Conservation (phyloP, 2,113 vertebrate genomes). For the Azemiops feae region DNA sequence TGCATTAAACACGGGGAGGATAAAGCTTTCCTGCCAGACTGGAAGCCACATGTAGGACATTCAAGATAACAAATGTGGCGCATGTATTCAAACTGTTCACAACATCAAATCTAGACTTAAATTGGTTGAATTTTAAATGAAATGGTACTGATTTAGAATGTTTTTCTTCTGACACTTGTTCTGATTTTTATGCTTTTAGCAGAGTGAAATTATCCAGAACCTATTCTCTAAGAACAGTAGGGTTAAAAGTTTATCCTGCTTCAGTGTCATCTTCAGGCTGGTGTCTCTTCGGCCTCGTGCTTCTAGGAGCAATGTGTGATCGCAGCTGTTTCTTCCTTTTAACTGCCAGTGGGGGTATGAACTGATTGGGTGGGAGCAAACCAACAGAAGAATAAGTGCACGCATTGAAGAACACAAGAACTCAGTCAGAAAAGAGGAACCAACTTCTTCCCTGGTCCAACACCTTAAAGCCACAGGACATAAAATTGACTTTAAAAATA, state of each 20-base stretch:
- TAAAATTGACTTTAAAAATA: too few relatives aligned
- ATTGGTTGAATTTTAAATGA: constrained; percentile 72
- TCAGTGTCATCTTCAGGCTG: too few relatives aligned
- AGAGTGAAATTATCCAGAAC: constrained; percentile 60
- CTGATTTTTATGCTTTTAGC: constrained; percentile 53
- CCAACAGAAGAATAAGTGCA: too few relatives aligned
- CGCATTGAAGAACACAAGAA: too few relatives aligned
- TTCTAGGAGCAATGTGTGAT: too few relatives aligned
- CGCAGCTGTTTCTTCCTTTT: too few relatives aligned
- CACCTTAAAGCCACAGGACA: too few relatives aligned
- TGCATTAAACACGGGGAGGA: constrained; percentile 8
- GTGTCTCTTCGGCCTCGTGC: too few relatives aligned
- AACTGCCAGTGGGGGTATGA: too few relatives aligned
- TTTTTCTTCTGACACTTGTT: constrained; percentile 69
- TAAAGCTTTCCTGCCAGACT: background rate
- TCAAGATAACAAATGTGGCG: background rate
- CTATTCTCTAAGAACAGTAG: constrained; percentile 53
- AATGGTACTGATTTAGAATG: constrained; percentile 57
- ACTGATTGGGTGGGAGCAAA: too few relatives aligned
- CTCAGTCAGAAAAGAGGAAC: too few relatives aligned
- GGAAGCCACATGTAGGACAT: background rate
- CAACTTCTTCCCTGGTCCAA: too few relatives aligned
- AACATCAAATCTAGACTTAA: constrained; percentile 66
- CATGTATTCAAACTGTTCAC: background rate
- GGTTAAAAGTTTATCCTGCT: constrained; percentile 58